A percentile compares a stretch with the other conserved stretches of the same genome.
Conservation (phyloP, 2,113 vertebrate genomes). For the Pampusana beccarii region DNA sequence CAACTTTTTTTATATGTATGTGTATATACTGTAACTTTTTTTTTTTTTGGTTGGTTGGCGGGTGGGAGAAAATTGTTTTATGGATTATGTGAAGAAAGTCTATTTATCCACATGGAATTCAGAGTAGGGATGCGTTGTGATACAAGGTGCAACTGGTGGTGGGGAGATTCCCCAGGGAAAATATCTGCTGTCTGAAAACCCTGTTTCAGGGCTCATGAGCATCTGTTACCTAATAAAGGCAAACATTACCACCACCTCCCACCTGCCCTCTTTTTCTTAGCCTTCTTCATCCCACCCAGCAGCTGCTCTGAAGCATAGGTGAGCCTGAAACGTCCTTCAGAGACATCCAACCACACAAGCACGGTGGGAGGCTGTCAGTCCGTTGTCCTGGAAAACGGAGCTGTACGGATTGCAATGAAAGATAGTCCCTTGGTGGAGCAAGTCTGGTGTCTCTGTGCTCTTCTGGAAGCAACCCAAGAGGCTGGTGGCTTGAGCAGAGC, state of each 20-base stretch:
- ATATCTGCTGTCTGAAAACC: slow-evolving; percentile 29
- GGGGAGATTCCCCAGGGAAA: slow-evolving; percentile 3
- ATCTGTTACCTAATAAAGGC: slow-evolving; percentile 62
- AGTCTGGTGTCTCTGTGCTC: background rate
- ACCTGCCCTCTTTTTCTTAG: background rate
- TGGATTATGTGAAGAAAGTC: slow-evolving; percentile 32
- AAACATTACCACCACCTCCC: slow-evolving; percentile 3
- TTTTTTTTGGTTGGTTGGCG: background rate
- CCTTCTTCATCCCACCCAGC: background rate
- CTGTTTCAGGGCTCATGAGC: slow-evolving; percentile 10
- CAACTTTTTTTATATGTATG: slow-evolving; percentile 31
- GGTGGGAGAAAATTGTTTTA: slow-evolving; percentile 10
- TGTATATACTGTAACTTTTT: slow-evolving; percentile 53
- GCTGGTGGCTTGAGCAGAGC: background rate
- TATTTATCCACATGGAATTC: slow-evolving; percentile 55
- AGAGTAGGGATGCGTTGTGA: slow-evolving; percentile 31
- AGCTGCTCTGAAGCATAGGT: background rate
- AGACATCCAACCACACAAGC: background rate
- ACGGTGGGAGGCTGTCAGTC: rapidly evolving
- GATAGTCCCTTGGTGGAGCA: background rate
- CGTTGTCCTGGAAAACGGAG: background rate
- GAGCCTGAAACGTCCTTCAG: background rate
- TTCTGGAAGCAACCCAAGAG: background rate
- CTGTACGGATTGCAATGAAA: rapidly evolving
- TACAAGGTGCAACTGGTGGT: background rate